Evolutionary conservation across 1,140 invertebrate species (phyloP).

Genomic region (Drosophila cardini): DNA sequence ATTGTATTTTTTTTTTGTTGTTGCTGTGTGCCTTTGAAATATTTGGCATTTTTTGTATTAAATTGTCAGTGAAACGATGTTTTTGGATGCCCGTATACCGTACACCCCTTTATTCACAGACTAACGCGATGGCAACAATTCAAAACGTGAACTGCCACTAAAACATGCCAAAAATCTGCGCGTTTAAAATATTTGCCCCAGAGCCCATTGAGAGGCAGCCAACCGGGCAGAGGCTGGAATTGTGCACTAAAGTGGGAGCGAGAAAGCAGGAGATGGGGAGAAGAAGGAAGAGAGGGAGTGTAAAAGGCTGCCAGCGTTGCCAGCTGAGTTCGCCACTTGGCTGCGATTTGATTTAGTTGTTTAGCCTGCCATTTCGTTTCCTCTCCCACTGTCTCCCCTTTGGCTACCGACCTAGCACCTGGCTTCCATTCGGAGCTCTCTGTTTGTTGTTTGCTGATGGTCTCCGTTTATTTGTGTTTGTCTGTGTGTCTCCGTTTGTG

Average conservation of each 20-base stretch:
- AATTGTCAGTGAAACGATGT: constrained; percentile 78
- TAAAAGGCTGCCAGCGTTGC: constrained; percentile 1
- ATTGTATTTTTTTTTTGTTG: constrained; percentile 34
- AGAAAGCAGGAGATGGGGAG: background rate
- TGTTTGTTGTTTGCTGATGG: constrained; percentile 54
- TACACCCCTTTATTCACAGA: background rate
- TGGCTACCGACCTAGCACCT: constrained; percentile 40
- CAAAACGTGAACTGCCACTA: constrained; percentile 81
- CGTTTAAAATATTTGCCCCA: constrained; percentile 83
- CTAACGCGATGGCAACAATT: constrained; percentile 65
- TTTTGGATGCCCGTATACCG: constrained; percentile 7
- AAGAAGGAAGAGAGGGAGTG: background rate
- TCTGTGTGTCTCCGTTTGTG: constrained; percentile 11
- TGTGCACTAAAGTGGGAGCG: constrained; percentile 17
- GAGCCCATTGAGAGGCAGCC: constrained; percentile 77
- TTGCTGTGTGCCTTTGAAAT: constrained; percentile 61
- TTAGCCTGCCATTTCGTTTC: constrained; percentile 37
- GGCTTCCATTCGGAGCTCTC: constrained; percentile 41
- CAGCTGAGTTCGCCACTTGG: constrained; percentile 61
- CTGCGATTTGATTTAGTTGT: constrained; percentile 83
- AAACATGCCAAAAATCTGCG: constrained; percentile 82
- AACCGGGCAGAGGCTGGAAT: constrained; percentile 53
- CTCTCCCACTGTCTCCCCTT: background rate
- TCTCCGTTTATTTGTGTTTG: constrained; percentile 34
- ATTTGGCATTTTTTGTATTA: constrained; percentile 80